A percentile compares a stretch with the other conserved stretches of the same genome.
phyloP scores from a whole-genome alignment of 2,113 vertebrate species.

The Tapirus terrestris region DNA sequence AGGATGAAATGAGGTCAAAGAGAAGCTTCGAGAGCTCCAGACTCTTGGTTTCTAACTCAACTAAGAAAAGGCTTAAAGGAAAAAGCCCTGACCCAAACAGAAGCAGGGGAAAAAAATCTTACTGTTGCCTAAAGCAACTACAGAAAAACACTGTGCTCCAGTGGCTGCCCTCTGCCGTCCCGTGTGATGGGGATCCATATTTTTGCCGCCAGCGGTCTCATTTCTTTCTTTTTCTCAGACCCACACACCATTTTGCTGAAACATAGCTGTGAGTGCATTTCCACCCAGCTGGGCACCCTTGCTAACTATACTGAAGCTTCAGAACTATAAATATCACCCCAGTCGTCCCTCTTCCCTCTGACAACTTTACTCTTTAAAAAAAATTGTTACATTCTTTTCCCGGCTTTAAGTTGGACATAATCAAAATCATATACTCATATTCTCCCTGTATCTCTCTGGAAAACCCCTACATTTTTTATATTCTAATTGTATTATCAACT shows the following conservation, averaged over 20 bases:
- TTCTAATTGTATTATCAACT: slow-evolving; percentile 64
- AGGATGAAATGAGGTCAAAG: background rate
- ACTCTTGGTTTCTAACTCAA: background rate
- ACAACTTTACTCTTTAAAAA: background rate
- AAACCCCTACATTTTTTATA: background rate
- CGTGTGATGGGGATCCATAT: background rate
- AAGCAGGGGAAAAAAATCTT: background rate
- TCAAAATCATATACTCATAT: background rate
- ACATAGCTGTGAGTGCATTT: background rate
- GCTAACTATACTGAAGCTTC: background rate
- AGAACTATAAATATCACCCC: background rate
- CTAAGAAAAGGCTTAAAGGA: background rate
- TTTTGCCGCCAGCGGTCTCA: background rate
- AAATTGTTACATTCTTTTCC: background rate
- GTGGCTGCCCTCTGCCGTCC: fast-evolving
- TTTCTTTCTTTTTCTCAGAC: background rate
- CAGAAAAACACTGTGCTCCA: fast-evolving
- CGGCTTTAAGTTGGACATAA: background rate
- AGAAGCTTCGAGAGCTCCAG: background rate
- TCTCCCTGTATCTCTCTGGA: background rate
- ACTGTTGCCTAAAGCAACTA: background rate
- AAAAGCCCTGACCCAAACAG: background rate
- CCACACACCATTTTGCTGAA: background rate
- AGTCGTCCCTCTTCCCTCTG: background rate
- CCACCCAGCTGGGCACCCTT: background rate